Conservation (phyloP, 2,888 invertebrate species). For the Pteria penguin region DNA sequence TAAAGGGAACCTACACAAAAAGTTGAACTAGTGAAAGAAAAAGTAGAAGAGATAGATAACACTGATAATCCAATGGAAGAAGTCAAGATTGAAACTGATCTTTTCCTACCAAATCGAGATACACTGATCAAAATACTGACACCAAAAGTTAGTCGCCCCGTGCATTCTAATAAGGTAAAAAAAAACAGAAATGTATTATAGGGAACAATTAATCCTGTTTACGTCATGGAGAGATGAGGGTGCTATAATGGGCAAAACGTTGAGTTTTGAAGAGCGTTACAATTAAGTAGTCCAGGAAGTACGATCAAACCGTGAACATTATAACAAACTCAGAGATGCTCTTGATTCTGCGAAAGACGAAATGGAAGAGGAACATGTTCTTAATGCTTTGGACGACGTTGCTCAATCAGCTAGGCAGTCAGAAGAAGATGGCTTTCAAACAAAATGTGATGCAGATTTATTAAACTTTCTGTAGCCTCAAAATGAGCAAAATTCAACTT, state of each 20-base stretch:
- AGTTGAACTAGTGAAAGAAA: neutral
- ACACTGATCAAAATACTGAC: neutral
- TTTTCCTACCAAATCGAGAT: slow-evolving; percentile 1
- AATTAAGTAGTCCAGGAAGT: neutral
- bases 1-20: neutral
- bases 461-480: neutral
- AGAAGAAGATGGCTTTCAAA: neutral
- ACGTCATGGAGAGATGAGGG: slow-evolving; percentile 6
- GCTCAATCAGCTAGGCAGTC: neutral
- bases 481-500: neutral
- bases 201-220: slow-evolving; percentile 16
- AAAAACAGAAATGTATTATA: slow-evolving; percentile 11
- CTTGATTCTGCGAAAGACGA: neutral
- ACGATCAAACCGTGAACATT: neutral
- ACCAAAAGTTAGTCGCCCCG: slow-evolving; percentile 4
- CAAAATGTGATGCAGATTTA: neutral
- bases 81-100: neutral
- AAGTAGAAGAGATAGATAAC: neutral
- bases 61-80: slow-evolving; percentile 15
- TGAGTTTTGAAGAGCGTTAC: slow-evolving; percentile 1
- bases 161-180: neutral
- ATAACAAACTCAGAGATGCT: slow-evolving; percentile 1
- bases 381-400: neutral
- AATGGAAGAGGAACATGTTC: neutral
- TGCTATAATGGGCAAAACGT: neutral